Conservation (phyloP, 2,113 vertebrate species). For the Pseudorectes ferrugineus region DNA sequence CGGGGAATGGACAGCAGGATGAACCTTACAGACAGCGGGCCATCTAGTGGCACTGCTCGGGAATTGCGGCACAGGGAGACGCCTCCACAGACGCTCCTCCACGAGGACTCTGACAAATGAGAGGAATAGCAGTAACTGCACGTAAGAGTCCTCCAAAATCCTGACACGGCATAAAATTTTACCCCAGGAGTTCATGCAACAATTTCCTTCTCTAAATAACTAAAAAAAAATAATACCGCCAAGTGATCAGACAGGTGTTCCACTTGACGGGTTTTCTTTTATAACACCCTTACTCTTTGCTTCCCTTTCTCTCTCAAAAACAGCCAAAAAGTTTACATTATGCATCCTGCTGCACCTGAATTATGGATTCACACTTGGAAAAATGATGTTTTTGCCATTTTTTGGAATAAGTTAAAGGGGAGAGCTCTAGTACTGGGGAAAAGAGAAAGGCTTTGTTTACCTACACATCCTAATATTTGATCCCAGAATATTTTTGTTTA, state of each 20-base stretch:
- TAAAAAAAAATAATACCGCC: not conserved
- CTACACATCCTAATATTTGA: not conserved
- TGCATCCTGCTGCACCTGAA: not conserved
- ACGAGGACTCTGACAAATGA: accelerated
- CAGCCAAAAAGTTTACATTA: not conserved
- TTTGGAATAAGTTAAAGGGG: not conserved
- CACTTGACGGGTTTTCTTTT: not conserved
- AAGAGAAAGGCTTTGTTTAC: not conserved
- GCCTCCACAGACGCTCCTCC: not conserved
- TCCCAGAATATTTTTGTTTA: not conserved
- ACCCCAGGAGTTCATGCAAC: not conserved
- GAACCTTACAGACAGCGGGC: not conserved
- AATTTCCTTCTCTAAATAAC: not conserved
- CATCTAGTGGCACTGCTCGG: not conserved
- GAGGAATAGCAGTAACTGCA: not conserved
- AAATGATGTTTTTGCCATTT: not conserved
- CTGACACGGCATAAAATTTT: not conserved
- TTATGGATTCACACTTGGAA: not conserved
- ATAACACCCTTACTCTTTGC: not conserved
- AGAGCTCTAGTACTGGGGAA: not conserved
- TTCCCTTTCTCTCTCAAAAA: not conserved
- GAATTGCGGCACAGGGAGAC: not conserved
- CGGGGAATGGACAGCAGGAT: not conserved
- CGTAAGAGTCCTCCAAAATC: not conserved
- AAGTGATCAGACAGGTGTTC: not conserved